Conservation (phyloP, 1,140 invertebrate genomes). For the Patella vulgata region DNA sequence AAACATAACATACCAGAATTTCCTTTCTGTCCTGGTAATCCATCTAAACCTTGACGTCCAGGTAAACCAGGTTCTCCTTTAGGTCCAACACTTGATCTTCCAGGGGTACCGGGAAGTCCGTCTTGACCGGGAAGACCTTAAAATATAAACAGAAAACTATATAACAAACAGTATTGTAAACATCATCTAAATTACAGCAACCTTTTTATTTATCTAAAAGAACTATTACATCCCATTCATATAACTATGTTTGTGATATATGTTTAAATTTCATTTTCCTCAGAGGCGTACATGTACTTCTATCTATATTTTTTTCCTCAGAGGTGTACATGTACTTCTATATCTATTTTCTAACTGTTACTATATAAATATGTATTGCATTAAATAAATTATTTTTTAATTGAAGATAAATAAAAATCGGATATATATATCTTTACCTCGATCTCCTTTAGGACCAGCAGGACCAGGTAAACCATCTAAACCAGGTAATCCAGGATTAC, state of each 20-base stretch:
- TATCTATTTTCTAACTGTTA: no score
- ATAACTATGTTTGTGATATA: no score
- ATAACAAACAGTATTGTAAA: background rate
- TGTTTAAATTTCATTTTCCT: no score
- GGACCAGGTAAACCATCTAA: slow-evolving; percentile 33
- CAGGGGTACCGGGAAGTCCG: slow-evolving; percentile 46
- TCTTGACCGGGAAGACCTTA: slow-evolving; percentile 41
- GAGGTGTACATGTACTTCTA: no score
- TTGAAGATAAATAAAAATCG: no score
- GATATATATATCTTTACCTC: slow-evolving; percentile 76
- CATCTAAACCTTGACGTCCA: slow-evolving; percentile 25
- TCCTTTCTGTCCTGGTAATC: slow-evolving; percentile 16
- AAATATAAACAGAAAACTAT: slow-evolving; percentile 5
- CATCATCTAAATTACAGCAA: slow-evolving; percentile 1
- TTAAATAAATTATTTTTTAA: no score
- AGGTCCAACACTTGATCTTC: slow-evolving; percentile 32
- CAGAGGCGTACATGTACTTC: no score
- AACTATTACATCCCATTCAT: background rate
- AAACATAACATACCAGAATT: no score
- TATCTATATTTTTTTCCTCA: no score
- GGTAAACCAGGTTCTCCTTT: slow-evolving; percentile 37
- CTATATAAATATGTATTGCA: no score
- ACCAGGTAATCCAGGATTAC: slow-evolving; percentile 32
- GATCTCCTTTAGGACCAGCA: slow-evolving; percentile 29
- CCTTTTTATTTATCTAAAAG: slow-evolving; percentile 2